Evolutionary conservation across 1,140 invertebrate genomes (phyloP), one percentile per base, ranked within the genome.

Genomic region (Littorina saxatilis): DNA sequence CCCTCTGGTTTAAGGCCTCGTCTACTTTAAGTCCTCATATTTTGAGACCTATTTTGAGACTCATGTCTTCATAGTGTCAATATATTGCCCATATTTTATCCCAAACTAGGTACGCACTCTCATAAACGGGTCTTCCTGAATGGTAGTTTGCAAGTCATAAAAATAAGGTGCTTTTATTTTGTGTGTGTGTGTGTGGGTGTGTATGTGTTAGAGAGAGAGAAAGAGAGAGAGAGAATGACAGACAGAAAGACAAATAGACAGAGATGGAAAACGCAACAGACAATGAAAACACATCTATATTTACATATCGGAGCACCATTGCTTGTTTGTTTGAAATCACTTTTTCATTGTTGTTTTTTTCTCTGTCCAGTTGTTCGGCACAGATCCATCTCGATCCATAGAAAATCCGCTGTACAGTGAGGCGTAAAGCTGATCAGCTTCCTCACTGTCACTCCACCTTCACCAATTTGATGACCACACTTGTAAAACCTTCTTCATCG

Each of bases 371-470:
- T 27, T n/a, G 29, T 50, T 73, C 50, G 70, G 43, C n/a, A 37
- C 40, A 47, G n/a, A 29, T 39, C 9, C 66, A 0, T 68, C 66
- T 2, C 11, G 35, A 23, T 68, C 66, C 7, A 39, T 68, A 7
- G 66, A 68, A 15, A 68, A 68, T 20, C 66, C 66, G 1, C 35
- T 68, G 66, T 68, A 68, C 66, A 37, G 37, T 35, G 66, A 68
- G 9, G 66, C 66, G 17, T 68, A 40, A 20, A 73, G 11, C 23
- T 43, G 0, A 29, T 3, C 63, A 68, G 27, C 4, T 32, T 35
- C 2, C 9, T 68, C 9, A n/a, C 35, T 32, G 63, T n/a, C 35
- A 68, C n/a, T 9, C 40, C 40, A 15, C 27, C 23, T 11, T 72
- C 7, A 20, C 40, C n/a, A 7, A 35, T 52, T 20, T 15, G 3